phyloP scores from a whole-genome alignment of 2,113 vertebrate species.

The Psephotus haematonotus region DNA sequence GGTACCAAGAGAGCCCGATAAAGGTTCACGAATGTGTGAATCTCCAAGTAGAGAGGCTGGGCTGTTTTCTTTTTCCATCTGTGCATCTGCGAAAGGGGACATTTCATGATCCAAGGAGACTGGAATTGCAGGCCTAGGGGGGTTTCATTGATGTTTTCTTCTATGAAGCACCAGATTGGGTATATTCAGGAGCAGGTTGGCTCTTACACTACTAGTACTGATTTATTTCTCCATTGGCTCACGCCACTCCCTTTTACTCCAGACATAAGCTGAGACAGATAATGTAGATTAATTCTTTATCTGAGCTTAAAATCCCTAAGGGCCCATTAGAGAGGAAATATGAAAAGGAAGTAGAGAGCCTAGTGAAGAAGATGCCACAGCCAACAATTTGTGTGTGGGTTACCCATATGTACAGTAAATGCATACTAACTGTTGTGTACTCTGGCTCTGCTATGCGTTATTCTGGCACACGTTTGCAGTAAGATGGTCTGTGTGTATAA shows the following conservation, averaged over 20 bases:
- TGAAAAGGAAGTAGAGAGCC: neutral
- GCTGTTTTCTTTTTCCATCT: neutral
- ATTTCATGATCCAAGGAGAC: neutral
- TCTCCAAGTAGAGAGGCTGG: neutral
- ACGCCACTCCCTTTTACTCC: neutral
- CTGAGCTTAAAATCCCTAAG: neutral
- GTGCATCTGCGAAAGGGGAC: neutral
- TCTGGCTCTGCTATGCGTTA: neutral
- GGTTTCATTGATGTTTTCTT: neutral
- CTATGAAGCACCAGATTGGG: neutral
- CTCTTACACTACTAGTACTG: neutral
- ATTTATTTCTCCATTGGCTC: neutral
- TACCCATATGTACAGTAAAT: neutral
- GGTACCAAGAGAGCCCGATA: neutral
- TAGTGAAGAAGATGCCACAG: neutral
- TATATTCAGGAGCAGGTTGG: neutral
- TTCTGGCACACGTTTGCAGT: neutral
- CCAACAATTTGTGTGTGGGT: neutral
- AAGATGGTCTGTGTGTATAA: neutral
- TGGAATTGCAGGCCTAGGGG: neutral
- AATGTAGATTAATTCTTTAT: slow-evolving; percentile 45
- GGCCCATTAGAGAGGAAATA: neutral
- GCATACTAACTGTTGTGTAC: rapidly evolving
- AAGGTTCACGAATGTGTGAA: neutral
- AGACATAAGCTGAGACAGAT: slow-evolving; percentile 26